Base-by-base conservation (phyloP, 2,113 vertebrate genomes). In the Clarias batrachus region DNA sequence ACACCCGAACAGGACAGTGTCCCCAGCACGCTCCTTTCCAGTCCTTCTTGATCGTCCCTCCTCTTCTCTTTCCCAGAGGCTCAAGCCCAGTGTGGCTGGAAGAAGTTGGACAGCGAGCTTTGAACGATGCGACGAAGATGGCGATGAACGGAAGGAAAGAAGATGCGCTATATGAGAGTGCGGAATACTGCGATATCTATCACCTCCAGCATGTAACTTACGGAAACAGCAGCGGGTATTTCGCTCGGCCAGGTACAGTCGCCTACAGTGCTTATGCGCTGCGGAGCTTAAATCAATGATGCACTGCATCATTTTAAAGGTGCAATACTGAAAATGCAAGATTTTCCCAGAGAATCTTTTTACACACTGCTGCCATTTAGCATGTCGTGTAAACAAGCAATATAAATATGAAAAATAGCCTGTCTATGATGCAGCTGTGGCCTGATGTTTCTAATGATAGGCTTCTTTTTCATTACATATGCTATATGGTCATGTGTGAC, bases 111-210 rank as follows among this genome's bases (percentile, higher is more conserved):
- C 84, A 83, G 87, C 81, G 90, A 94, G 94, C 93, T 93, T 90
- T 91, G 88, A 90, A 93, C 92, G 94, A 94, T 94, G 94, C 92
- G 88, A 91, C 87, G 89, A 95, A 94, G 94, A 96, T 96, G 95
- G 94, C 95, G 94, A 91, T 95, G 93, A 93, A 95, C 89, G 93
- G 94, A 52, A 94, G 92, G 90, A 94, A 89, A 87, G 93, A 90
- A 82, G 93, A 93, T 92, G 94, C 93, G 21, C 94, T 93, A 90
- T 94, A 93, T 89, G 93, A 93, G 91, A 90, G 91, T 85, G 93
- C 92, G 82, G 91, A 93, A 1, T 95, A 89, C 88, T 95, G 92
- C 93, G 93, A 92, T 90, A 91, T 93, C 90, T 94, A 93, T 87
- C 93, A 87, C 14, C 90, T 92, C 7, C 92, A 92, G 81, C 89